A percentile compares a stretch with the other conserved stretches of the same genome.
phyloP scores from a whole-genome alignment of 2,797 vertebrate genomes.

The Sarcoramphus papa region DNA sequence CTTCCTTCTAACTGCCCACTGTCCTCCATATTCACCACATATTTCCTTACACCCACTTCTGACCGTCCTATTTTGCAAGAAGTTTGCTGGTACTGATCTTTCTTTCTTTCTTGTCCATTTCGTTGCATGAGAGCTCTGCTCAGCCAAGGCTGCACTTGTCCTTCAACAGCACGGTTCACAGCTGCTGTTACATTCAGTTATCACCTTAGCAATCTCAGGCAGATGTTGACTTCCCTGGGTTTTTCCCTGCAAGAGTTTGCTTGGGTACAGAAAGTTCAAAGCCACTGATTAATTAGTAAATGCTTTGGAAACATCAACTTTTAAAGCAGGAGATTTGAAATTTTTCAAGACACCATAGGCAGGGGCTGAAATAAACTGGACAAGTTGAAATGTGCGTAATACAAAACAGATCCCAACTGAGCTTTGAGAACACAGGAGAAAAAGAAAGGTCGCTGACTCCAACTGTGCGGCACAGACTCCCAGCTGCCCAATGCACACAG shows the following conservation, averaged over 20 bases:
- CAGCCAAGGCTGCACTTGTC: neutral
- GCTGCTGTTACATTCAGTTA: neutral
- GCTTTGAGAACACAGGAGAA: neutral
- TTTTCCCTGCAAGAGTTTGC: neutral
- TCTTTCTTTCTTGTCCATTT: neutral
- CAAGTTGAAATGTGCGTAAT: neutral
- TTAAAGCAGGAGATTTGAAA: neutral
- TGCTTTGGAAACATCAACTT: neutral
- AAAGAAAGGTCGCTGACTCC: neutral
- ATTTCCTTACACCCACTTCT: neutral
- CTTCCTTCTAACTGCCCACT: neutral
- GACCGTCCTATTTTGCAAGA: neutral
- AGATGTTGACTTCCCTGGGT: neutral
- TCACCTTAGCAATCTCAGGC: neutral
- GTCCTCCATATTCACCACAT: neutral
- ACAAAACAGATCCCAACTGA: neutral
- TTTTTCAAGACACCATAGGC: neutral
- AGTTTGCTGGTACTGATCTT: neutral
- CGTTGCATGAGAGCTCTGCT: neutral
- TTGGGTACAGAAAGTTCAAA: neutral
- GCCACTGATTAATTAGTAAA: neutral
- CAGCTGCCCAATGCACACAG: neutral
- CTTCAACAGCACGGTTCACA: neutral
- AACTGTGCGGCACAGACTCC: neutral
- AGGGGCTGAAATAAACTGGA: neutral